Evolutionary conservation across 2,113 vertebrate species (phyloP).

Genomic region (western clawed frog (Xenopus tropicalis)): DNA sequence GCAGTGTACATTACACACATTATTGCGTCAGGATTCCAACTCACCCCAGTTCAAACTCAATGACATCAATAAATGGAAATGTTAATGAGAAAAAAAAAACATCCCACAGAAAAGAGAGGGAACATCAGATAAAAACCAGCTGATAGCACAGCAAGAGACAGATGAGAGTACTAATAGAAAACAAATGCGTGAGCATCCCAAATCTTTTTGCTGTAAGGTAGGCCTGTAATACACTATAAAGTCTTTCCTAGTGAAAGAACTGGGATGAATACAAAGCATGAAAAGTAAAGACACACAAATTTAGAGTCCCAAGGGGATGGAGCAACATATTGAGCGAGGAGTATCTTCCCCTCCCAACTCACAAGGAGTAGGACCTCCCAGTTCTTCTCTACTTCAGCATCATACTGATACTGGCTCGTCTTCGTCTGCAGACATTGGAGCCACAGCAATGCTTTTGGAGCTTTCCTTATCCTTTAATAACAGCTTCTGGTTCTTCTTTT

Average conservation of each 20-base stretch:
- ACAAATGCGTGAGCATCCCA: background rate
- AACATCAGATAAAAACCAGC: background rate
- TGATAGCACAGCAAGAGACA: background rate
- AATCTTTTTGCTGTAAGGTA: too few relatives aligned
- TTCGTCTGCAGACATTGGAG: constrained; percentile 17
- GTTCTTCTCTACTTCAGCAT: constrained; percentile 14
- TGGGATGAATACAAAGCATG: background rate
- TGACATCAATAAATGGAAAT: constrained; percentile 14
- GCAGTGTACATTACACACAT: too few relatives aligned
- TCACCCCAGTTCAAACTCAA: background rate
- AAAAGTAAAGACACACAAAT: background rate
- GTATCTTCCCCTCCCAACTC: constrained; percentile 15
- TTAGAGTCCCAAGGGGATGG: background rate
- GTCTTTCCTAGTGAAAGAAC: background rate
- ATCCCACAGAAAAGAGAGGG: constrained; percentile 5
- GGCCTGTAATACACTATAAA: too few relatives aligned
- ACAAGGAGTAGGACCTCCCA: background rate
- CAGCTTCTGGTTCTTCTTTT: constrained; percentile 29
- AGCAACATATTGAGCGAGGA: background rate
- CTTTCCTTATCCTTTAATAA: constrained; percentile 18
- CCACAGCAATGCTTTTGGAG: background rate
- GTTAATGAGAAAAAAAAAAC: constrained; percentile 11
- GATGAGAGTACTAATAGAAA: background rate
- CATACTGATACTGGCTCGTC: constrained; percentile 5
- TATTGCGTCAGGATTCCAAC: too few relatives aligned